These are phyloP conservation scores for Pyralis farinalis DNA, from an alignment of 2,888 invertebrate genomes.

Conservation along the genomic window DNA sequence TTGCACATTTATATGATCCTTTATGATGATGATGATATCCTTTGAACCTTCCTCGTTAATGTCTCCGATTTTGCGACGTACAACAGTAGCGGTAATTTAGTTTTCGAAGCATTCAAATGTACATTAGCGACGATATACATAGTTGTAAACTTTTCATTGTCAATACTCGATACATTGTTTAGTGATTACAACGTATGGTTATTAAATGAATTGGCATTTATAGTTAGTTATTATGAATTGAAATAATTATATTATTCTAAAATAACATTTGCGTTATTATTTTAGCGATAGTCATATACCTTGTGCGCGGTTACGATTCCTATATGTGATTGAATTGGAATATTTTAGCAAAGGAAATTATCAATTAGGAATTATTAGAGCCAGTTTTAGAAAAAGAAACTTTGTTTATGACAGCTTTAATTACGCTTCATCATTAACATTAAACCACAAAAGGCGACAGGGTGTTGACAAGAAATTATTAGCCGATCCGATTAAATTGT, in stretches of 20 bases:
- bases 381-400: no score
- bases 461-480: no score
- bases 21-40: no score
- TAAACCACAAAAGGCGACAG: no score
- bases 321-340: no score
- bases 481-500: no score
- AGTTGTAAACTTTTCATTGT: conserved; percentile 42
- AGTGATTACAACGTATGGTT: conserved; percentile 67
- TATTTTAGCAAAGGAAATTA: no score
- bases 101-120: conserved; percentile 25
- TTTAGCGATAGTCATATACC: conserved; percentile 26
- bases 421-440: no score
- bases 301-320: no score
- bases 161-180: conserved; percentile 55
- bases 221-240: conserved; percentile 80
- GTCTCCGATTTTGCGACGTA: conserved; percentile 10
- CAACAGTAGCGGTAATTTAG: conserved; percentile 26
- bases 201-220: conserved; percentile 73
- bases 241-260: conserved; percentile 82
- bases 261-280: conserved; percentile 74
- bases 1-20: no score
- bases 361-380: no score
- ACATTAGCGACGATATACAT: conserved; percentile 45
- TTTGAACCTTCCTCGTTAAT: conserved; percentile 15
- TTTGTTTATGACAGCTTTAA: no score